A percentile compares a stretch with the other conserved stretches of the same genome.
phyloP scores from a whole-genome alignment of 2,113 vertebrate species.

The Bubo blakistoni region DNA sequence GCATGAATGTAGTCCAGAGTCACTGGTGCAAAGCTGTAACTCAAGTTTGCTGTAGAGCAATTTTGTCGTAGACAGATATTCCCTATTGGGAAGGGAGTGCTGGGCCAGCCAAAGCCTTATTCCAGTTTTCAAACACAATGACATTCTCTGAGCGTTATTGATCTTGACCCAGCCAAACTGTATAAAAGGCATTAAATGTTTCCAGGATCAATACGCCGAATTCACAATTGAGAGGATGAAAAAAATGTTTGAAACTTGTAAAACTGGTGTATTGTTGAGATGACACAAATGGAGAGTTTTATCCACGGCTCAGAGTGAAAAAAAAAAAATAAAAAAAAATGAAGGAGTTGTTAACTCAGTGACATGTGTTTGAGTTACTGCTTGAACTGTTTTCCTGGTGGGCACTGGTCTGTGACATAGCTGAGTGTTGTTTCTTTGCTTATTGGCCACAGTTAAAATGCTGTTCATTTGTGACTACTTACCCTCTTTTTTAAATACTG shows the following conservation, averaged over 20 bases:
- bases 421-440: neutral
- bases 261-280: accelerated
- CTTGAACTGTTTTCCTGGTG: neutral
- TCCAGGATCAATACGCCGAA: neutral
- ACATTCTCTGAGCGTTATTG: neutral
- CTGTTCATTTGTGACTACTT: neutral
- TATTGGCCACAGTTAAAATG: neutral
- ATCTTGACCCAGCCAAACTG: neutral
- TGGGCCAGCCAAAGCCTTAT: neutral
- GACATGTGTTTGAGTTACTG: accelerated
- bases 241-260: neutral
- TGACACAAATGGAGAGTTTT: neutral
- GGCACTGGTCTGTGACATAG: neutral
- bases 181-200: neutral
- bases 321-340: too few species aligned
- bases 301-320: neutral
- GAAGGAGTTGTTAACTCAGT: neutral
- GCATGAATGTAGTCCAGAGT: accelerated
- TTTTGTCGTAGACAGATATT: neutral
- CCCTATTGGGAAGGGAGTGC: neutral
- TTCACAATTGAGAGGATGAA: neutral
- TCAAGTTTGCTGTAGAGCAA: neutral
- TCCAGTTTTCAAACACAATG: neutral
- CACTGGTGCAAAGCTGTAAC: neutral
- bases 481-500: neutral